Evolutionary conservation across 2,113 vertebrate species (phyloP).

Genomic region (Eira barbara): DNA sequence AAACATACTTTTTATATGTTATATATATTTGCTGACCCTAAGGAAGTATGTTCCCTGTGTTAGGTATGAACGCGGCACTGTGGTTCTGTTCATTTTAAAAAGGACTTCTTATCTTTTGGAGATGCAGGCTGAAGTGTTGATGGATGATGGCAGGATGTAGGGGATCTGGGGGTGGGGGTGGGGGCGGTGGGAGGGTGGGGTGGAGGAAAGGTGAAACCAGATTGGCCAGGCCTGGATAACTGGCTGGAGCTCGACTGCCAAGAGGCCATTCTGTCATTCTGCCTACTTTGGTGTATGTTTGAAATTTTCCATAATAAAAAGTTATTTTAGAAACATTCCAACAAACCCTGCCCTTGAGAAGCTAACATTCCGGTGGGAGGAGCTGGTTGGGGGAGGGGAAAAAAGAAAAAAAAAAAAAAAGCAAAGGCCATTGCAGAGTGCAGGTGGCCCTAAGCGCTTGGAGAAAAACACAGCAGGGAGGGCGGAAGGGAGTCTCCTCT

Average conservation of each 20-base stretch:
- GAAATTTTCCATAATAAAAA: conserved; percentile 48
- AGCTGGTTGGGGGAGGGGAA: not conserved
- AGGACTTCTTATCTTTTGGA: not conserved
- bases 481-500: not conserved
- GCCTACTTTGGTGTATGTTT: not conserved
- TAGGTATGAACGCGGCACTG: not conserved
- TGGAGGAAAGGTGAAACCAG: not conserved
- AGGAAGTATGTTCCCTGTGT: too few species aligned
- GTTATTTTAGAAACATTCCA: conserved; percentile 39
- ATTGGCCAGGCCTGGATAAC: not conserved
- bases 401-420: not conserved
- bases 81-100: not conserved
- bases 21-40: too few species aligned
- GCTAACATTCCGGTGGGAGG: not conserved
- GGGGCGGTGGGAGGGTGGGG: too few species aligned
- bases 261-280: not conserved
- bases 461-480: not conserved
- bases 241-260: not conserved
- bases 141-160: not conserved
- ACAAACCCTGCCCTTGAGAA: not conserved
- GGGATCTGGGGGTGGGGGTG: not conserved
- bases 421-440: not conserved
- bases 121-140: not conserved
- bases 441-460: not conserved
- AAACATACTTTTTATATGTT: too few species aligned